Evolutionary conservation across 1,140 invertebrate genomes (phyloP), one percentile per base, ranked within the genome.

Genomic region (Trichonephila inaurata): DNA sequence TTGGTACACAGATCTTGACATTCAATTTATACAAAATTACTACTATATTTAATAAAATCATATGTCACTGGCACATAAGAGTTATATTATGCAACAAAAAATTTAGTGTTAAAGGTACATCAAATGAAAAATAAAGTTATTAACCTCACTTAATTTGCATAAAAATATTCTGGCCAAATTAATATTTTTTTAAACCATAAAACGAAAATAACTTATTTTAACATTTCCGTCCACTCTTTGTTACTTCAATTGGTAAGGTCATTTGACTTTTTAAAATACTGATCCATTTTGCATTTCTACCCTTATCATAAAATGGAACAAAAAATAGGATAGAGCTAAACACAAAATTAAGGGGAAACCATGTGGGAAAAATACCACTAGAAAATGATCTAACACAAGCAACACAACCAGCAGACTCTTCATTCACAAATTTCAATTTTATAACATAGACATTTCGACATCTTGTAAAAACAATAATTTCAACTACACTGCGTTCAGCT

Each of bases 331-430:
- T 44, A 51, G 66, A 93, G 28, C 92, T 93, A 81, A 88, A 93
- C n/a, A 93, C 2, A 89, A 93, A 93, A 82, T 66, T 89, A 81
- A 93, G 86, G 24, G 92, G 92, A 82, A 93, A 62, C 92, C 92
- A 93, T 69, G 92, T 62, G 14, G 92, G 69, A 28, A 89, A 89
- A 7, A 89, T 16, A 69, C 92, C 92, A 83, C 86, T 89, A 24
- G 86, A 81, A 82, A 93, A 93, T 82, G 92, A 21, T 89, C 87
- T 61, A 2, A 89, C 86, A 60, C 44, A 18, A 24, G 69, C 92
- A 62, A 85, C 51, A 66, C 92, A 93, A 1, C 92, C 92, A 10
- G 28, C 69, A 89, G 64, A 82, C 58, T 93, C 92, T 82, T 93
- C 86, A 82, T 81, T 83, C 19, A 19, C 60, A 89, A 93, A 93